phyloP scores from a whole-genome alignment of 2,797 vertebrate species.

The Urosaurus nigricauda region DNA sequence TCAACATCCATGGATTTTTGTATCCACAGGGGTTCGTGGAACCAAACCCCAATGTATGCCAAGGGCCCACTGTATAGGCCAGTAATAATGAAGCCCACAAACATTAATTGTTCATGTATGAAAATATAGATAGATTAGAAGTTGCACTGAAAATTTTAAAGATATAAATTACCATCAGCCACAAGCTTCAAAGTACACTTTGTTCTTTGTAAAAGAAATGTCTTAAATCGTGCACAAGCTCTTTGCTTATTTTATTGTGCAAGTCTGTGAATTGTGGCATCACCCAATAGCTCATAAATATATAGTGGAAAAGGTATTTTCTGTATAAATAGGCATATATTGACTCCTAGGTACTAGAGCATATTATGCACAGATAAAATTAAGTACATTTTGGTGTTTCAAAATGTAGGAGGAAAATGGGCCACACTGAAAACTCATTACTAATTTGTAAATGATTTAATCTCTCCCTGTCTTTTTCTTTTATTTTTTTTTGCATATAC shows the following conservation, averaged over 20 bases:
- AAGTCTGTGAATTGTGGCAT: constrained; percentile 30
- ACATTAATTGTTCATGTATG: not conserved
- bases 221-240: not conserved
- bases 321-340: constrained; percentile 28
- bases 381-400: constrained; percentile 50
- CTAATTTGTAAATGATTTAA: constrained; percentile 76
- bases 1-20: no score
- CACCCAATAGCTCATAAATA: constrained; percentile 8
- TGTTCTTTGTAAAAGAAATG: constrained; percentile 10
- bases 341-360: not conserved
- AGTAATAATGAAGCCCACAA: not conserved
- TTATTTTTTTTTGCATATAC: constrained; percentile 57
- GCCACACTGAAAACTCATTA: constrained; percentile 74
- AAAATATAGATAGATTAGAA: not conserved
- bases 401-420: constrained; percentile 55
- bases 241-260: constrained; percentile 6
- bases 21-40: no score
- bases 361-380: constrained; percentile 47
- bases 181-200: constrained; percentile 1
- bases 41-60: no score
- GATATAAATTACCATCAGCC: not conserved
- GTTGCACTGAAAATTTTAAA: not conserved
- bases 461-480: constrained; percentile 37
- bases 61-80: not conserved
- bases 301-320: constrained; percentile 9